Base-by-base conservation (phyloP, 2,888 invertebrate genomes). In the Morpho achilles region DNA sequence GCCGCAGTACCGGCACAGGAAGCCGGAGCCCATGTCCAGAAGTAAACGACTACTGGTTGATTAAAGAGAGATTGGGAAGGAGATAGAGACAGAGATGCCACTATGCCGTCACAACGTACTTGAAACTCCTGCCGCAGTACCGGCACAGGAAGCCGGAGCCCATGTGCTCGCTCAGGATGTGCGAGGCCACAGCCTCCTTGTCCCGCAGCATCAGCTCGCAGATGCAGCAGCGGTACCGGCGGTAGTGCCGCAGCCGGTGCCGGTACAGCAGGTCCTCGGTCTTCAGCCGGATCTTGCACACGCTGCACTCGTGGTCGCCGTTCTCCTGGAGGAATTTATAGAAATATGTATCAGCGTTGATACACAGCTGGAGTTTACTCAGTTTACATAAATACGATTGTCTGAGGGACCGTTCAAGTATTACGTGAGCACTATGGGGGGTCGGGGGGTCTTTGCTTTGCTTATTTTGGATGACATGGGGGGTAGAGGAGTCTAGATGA, bases 181-280 rank as follows among this genome's bases (percentile, higher is more conserved):
- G 80, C 32, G 76, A 72, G 3, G 77, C 75, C 0, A 76, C 79
- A 0, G 74, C 71, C 43, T 80, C 80, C 62, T 74, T 74, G 53
- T 80, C 80, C 46, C 72, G 70, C 63, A 72, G 70, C 45, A 68
- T 62, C 7, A 61, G 61, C 22, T 61, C 55, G 65, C 80, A 80
- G 4, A 74, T 56, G 43, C 67, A 58, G 66, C 80, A 80, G 8
- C 78, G 74, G 67, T 79, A 80, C 2, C 80, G 75, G 0, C 80
- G 73, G 69, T 71, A 78, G 60, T 80, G 80, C 0, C 80, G 78
- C 51, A 79, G 55, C 7, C 67, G 67, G 62, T 80, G 80, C 7
- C 71, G 69, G 67, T 80, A 76, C 10, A 79, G 47, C 60, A 71
- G 70, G 49, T 73, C 71, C 1, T 69, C 68, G 4, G 69, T 66